These are phyloP conservation scores for Anhinga rufa DNA, from an alignment of 2,113 vertebrate genomes.

Conservation along the genomic window DNA sequence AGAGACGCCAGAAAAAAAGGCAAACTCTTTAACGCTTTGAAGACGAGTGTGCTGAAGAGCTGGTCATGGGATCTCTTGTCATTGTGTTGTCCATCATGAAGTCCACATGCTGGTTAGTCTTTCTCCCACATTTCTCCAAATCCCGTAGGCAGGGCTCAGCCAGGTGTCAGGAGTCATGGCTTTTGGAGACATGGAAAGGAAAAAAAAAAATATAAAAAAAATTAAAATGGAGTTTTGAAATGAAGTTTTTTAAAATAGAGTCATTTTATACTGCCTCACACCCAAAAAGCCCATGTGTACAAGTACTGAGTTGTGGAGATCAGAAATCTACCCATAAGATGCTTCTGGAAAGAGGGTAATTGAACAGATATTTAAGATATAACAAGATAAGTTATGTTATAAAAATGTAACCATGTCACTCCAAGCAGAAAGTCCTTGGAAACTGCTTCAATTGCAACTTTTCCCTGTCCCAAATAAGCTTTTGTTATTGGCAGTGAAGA, in stretches of 20 bases:
- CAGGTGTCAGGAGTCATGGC: not conserved
- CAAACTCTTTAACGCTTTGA: not conserved
- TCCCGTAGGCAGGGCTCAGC: not conserved
- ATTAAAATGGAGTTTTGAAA: not conserved
- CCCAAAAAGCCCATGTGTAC: not conserved
- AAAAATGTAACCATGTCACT: not conserved
- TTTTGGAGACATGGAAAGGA: not conserved
- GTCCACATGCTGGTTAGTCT: not conserved
- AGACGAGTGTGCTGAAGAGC: not conserved
- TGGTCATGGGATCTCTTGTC: not conserved
- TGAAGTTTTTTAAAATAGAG: not conserved
- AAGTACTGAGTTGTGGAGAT: not conserved
- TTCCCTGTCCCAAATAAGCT: not conserved
- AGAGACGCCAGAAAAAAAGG: not conserved
- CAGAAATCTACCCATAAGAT: not conserved
- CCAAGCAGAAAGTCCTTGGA: not conserved
- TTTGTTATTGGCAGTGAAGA: not conserved
- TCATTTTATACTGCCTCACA: not conserved
- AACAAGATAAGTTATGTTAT: not conserved
- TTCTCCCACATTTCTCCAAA: not conserved
- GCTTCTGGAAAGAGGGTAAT: not conserved
- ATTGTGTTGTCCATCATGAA: not conserved
- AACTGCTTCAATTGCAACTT: not conserved
- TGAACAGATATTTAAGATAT: not conserved
- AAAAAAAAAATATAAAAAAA: not conserved